These are phyloP conservation scores for Tenebrosternarchus preto DNA, from an alignment of 2,113 vertebrate species.

Conservation along the genomic window DNA sequence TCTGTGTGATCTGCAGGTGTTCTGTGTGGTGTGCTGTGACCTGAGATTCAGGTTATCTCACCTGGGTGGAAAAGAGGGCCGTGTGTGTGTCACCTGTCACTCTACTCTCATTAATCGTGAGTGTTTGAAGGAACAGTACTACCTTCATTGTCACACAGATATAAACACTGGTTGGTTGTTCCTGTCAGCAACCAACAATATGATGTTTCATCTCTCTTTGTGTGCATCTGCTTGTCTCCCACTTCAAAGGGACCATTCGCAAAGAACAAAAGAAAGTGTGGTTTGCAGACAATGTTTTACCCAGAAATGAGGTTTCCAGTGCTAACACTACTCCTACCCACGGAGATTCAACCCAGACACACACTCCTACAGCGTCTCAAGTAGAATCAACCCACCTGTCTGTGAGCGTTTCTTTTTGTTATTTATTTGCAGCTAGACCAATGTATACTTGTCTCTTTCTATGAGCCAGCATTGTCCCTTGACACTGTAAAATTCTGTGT, in stretches of 20 bases:
- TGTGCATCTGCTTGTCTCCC: neutral
- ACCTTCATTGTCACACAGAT: neutral
- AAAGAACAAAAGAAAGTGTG: constrained; percentile 92
- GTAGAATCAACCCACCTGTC: constrained; percentile 19
- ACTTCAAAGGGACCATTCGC: constrained; percentile 71
- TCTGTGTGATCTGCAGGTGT: constrained; percentile 76
- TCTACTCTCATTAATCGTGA: constrained; percentile 90
- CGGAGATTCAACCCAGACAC: constrained; percentile 27
- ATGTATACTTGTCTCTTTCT: neutral
- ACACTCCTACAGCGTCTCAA: constrained; percentile 35
- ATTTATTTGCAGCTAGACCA: neutral
- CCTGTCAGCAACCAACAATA: neutral
- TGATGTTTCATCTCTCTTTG: constrained; percentile 4
- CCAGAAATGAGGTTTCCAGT: constrained; percentile 80
- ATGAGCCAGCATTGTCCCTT: neutral
- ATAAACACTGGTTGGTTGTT: neutral
- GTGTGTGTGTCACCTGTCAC: constrained; percentile 95
- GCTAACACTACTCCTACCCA: constrained; percentile 43
- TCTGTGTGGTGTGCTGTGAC: constrained; percentile 92
- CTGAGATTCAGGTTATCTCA: constrained; percentile 91
- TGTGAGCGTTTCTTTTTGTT: constrained; percentile 7
- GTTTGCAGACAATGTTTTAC: constrained; percentile 93
- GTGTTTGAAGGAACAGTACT: constrained; percentile 48
- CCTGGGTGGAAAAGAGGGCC: constrained; percentile 93
- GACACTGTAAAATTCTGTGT: neutral